Evolutionary conservation across 2,113 vertebrate species (phyloP).

Genomic region (Chloebia gouldiae): DNA sequence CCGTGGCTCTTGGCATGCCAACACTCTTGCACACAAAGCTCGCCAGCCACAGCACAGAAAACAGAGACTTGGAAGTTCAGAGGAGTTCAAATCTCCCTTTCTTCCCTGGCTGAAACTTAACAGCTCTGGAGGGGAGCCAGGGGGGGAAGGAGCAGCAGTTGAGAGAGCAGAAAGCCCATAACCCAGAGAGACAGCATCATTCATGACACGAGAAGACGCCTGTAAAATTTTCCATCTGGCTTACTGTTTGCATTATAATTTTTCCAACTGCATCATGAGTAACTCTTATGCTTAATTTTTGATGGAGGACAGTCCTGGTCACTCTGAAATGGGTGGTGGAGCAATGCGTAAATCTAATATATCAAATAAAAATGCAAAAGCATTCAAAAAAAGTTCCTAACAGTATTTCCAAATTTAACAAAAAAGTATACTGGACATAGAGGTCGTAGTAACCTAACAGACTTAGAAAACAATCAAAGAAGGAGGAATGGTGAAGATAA

Average conservation of each 20-base stretch:
- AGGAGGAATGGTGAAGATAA: not conserved
- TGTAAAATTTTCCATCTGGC: conserved; percentile 54
- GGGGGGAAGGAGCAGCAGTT: conserved; percentile 34
- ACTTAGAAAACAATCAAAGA: not conserved
- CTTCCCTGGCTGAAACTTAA: conserved; percentile 49
- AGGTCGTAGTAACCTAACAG: not conserved
- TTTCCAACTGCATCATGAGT: conserved; percentile 41
- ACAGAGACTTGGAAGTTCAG: conserved; percentile 35
- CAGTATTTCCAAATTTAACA: not conserved
- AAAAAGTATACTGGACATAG: not conserved
- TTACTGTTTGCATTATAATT: conserved; percentile 29
- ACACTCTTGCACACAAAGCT: not conserved
- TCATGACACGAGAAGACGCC: conserved; percentile 37
- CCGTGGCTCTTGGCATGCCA: not conserved
- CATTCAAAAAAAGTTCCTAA: not conserved
- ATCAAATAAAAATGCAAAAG: conserved; percentile 23
- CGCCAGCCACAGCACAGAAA: conserved; percentile 14
- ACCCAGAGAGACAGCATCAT: conserved; percentile 15
- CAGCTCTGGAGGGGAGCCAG: conserved; percentile 55
- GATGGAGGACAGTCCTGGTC: conserved; percentile 16
- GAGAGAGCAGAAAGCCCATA: not conserved
- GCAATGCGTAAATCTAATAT: not conserved
- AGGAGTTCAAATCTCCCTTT: conserved; percentile 39
- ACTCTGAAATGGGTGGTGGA: not conserved
- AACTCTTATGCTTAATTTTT: conserved; percentile 24